Conservation (phyloP, 2,113 vertebrate genomes). For the Rhizomys pruinosus region DNA sequence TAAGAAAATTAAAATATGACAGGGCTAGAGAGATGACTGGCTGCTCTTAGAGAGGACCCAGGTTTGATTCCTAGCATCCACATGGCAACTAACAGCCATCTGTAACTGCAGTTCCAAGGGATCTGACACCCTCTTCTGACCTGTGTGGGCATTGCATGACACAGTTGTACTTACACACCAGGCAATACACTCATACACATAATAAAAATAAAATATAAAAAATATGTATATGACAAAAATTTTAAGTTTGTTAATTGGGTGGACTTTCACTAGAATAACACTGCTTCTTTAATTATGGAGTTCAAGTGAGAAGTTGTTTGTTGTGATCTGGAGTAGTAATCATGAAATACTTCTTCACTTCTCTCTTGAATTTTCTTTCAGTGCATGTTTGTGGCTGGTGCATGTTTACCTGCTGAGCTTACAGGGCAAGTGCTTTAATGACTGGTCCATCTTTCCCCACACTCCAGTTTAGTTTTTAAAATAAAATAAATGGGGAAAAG, state of each 20-base stretch:
- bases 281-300: constrained; percentile 21
- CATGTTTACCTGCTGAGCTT: neutral
- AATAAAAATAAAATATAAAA: no score
- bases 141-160: no score
- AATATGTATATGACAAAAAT: no score
- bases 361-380: neutral
- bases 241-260: neutral
- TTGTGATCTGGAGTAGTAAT: constrained; percentile 4
- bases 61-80: no score
- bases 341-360: constrained; percentile 33
- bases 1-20: neutral
- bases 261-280: neutral
- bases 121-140: no score
- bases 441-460: neutral
- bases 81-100: no score
- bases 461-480: neutral
- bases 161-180: no score
- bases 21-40: no score
- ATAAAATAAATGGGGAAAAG: constrained; percentile 35
- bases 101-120: no score
- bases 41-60: no score
- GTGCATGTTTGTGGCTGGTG: no score
- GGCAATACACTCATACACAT: no score
- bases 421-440: neutral
- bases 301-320: neutral